These are phyloP conservation scores for Cinara cedri DNA, from an alignment of 2,888 invertebrate genomes.

Conservation along the genomic window DNA sequence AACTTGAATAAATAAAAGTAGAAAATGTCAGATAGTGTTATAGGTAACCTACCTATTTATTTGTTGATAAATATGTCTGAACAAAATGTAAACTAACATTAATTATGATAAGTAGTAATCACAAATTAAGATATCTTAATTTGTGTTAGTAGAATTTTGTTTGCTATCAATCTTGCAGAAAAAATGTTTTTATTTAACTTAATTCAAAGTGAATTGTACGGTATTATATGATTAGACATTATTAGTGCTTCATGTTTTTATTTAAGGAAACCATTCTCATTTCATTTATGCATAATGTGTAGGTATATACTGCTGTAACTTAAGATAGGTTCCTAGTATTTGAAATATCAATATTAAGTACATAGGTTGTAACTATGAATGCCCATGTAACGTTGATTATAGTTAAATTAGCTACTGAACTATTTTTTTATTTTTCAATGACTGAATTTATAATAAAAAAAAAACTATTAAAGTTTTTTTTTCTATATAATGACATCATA, in stretches of 20 bases:
- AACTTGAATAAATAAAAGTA: too few species aligned
- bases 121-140: too few species aligned
- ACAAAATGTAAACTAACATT: too few species aligned
- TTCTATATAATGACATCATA: too few species aligned
- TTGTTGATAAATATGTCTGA: too few species aligned
- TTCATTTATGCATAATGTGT: background rate
- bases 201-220: background rate
- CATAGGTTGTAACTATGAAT: background rate
- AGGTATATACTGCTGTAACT: background rate
- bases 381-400: background rate
- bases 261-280: background rate
- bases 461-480: background rate
- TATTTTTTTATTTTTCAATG: background rate
- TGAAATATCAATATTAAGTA: background rate
- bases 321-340: background rate
- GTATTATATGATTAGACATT: background rate
- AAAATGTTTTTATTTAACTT: too few species aligned
- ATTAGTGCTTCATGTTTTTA: too few species aligned
- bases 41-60: too few species aligned
- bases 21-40: too few species aligned
- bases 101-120: too few species aligned
- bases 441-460: background rate
- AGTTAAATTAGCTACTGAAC: background rate
- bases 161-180: too few species aligned
- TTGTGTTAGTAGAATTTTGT: too few species aligned